Percentiles rank a stretch among this genome's conserved stretches.
Conservation (phyloP, 2,888 invertebrate genomes). For the Ichneumoninae sp. region DNA sequence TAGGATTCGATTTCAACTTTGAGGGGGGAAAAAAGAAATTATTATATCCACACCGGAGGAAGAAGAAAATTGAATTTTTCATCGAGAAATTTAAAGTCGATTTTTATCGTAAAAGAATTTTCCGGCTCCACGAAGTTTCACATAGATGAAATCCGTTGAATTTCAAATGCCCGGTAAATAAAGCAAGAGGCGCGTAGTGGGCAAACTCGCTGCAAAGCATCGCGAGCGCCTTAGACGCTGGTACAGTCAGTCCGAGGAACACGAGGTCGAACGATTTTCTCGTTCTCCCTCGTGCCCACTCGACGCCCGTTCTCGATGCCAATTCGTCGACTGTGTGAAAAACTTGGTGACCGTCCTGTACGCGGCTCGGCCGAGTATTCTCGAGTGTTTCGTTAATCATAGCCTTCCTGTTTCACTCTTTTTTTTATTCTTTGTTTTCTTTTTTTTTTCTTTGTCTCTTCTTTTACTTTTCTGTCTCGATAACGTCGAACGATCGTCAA, state of each 20-base stretch:
- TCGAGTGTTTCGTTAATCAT: conserved; percentile 68
- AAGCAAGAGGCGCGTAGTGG: conserved; percentile 72
- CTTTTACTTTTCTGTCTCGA: conserved; percentile 48
- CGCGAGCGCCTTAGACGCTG: conserved; percentile 40
- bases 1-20: neutral
- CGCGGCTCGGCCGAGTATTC: conserved; percentile 60
- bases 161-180: conserved; percentile 79
- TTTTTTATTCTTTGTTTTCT: conserved; percentile 47
- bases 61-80: conserved; percentile 7
- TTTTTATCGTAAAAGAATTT: conserved; percentile 45
- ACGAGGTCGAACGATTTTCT: conserved; percentile 66
- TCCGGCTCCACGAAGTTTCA: conserved; percentile 40
- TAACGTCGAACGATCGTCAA: conserved; percentile 50
- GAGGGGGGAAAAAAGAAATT: neutral
- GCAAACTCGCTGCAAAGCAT: conserved; percentile 69
- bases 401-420: conserved; percentile 61
- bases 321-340: conserved; percentile 46
- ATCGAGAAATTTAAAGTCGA: conserved; percentile 2
- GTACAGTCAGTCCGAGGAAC: conserved; percentile 65
- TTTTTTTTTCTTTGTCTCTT: conserved; percentile 33
- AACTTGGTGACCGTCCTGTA: conserved; percentile 62
- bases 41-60: neutral
- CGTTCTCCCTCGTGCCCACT: conserved; percentile 35
- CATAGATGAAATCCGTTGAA: conserved; percentile 75
- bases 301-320: conserved; percentile 3